These are phyloP conservation scores for Diglossa cyanea DNA, from an alignment of 2,797 vertebrate genomes.

Conservation along the genomic window DNA sequence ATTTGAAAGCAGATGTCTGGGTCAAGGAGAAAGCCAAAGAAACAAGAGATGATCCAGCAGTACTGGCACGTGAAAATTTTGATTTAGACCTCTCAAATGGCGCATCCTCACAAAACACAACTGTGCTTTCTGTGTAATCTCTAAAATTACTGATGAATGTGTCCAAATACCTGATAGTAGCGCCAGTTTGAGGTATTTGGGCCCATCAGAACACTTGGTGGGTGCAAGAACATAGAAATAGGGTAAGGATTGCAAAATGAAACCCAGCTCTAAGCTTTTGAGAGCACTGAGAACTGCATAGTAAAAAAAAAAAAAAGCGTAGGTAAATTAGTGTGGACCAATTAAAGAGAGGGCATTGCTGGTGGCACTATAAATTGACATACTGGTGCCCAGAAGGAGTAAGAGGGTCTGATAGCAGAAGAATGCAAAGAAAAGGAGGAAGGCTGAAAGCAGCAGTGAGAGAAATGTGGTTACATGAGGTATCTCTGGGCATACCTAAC, in stretches of 20 bases:
- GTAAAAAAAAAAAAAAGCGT: neutral
- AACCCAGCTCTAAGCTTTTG: neutral
- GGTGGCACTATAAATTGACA: neutral
- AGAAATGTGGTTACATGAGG: rapidly evolving
- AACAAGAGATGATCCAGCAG: neutral
- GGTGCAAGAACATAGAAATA: neutral
- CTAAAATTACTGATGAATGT: neutral
- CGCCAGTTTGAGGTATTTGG: neutral
- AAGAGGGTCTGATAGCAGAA: neutral
- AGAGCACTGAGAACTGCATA: neutral
- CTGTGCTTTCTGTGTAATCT: neutral
- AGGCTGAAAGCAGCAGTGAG: neutral
- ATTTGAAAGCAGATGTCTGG: neutral
- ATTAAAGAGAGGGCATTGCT: neutral
- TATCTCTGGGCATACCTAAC: neutral
- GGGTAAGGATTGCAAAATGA: neutral
- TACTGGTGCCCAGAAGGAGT: neutral
- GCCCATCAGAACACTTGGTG: neutral
- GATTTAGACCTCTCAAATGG: neutral
- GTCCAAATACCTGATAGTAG: neutral
- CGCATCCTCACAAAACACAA: neutral
- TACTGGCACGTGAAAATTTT: neutral
- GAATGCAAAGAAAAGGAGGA: neutral
- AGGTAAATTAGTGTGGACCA: neutral
- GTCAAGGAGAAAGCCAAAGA: neutral